Evolutionary conservation across 2,113 vertebrate species (phyloP), one percentile per base, ranked within the genome.

Genomic region (Myiozetetes cayanensis): DNA sequence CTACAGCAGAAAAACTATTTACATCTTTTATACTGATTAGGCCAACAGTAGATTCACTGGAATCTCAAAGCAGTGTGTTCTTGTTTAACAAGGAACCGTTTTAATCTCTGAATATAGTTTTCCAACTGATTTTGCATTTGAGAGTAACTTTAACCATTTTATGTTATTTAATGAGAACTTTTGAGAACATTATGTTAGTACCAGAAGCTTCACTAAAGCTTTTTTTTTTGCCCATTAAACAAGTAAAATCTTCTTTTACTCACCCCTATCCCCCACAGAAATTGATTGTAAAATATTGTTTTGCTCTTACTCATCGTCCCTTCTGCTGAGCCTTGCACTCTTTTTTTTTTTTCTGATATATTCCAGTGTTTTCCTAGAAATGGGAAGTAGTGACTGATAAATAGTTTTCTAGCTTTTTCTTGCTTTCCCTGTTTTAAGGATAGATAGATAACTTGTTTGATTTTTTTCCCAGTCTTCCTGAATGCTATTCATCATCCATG

Each of bases 221-320:
- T 61, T 28, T 35, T 43, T 39, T 94, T 83, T 87, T 52, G 17
- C 10, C 30, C 55, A 9, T 44, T 50, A 58, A 70, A 44, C 19
- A 71, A 82, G n/a, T 85, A 58, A 61, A 76, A 86, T 65, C 35
- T 79, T 72, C 9, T 12, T 93, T 79, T 63, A 19, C 33, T 46
- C 8, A 1, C 7, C 5, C 2, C 3, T 33, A 2, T 1, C 8
- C 8, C 35, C 11, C 8, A 27, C 0, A 63, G 21, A 72, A 65
- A 68, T n/a, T n/a, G 1, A 2, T 70, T 72, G 79, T 10, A 41
- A 53, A 65, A 71, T 27, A 13, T 56, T 13, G 19, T 52, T 77
- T 77, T 16, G 6, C 15, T 82, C 7, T 47, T 71, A 75, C 24
- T 91, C 28, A 41, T 87, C 17, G 25, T 68, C 10, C 6, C 5